These are phyloP conservation scores for Lepisosteus osseus DNA, from an alignment of 2,113 vertebrate species.

Conservation along the genomic window DNA sequence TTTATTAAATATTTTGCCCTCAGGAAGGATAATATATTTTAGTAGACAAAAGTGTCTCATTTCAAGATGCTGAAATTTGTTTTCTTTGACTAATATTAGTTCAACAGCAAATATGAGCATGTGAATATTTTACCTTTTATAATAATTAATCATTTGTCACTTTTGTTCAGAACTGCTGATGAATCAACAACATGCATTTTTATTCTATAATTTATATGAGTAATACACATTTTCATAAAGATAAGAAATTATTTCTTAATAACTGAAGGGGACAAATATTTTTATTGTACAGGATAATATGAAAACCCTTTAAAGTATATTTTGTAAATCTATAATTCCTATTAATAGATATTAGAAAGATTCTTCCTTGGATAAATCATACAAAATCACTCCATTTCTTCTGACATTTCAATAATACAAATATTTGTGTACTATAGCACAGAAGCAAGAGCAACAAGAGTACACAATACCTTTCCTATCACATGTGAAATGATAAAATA, in stretches of 20 bases:
- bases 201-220: neutral
- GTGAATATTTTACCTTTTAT: constrained; percentile 70
- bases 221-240: no score
- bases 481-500: constrained; percentile 38
- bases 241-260: no score
- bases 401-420: no score
- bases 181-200: constrained; percentile 38
- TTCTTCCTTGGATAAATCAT: no score
- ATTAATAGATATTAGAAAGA: no score
- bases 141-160: constrained; percentile 77
- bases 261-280: no score
- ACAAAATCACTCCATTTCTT: no score
- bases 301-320: no score
- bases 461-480: constrained; percentile 47
- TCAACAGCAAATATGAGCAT: constrained; percentile 67
- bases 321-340: no score
- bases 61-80: constrained; percentile 75
- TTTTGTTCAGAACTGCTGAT: constrained; percentile 46
- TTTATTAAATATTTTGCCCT: constrained; percentile 67
- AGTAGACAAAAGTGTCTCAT: constrained; percentile 65
- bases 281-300: no score
- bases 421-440: neutral
- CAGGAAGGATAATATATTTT: constrained; percentile 73
- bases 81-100: constrained; percentile 76
- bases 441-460: constrained; percentile 44